Conservation (phyloP, 1,140 invertebrate genomes). For the Euwallacea fornicatus region DNA sequence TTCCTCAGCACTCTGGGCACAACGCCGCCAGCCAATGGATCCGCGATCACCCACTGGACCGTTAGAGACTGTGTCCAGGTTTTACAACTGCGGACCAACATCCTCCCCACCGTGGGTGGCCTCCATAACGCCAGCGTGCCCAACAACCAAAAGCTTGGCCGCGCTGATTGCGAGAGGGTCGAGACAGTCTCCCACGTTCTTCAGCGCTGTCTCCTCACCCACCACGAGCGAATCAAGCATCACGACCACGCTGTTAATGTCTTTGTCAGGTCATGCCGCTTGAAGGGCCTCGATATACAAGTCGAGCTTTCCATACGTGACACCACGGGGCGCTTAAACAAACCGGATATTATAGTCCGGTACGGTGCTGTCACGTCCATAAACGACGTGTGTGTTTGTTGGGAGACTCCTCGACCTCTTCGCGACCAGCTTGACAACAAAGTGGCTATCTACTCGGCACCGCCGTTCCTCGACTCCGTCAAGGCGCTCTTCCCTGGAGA, state of each 20-base stretch:
- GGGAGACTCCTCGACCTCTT: background rate
- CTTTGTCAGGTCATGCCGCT: constrained; percentile 2
- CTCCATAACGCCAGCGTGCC: constrained; percentile 9
- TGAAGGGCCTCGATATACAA: constrained; percentile 9
- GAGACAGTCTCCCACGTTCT: constrained; percentile 36
- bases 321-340: background rate
- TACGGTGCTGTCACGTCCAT: background rate
- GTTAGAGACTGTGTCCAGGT: constrained; percentile 21
- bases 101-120: constrained; percentile 24
- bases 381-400: background rate
- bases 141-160: background rate
- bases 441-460: background rate
- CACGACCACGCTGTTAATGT: constrained; percentile 34
- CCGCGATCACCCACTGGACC: constrained; percentile 19
- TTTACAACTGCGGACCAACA: constrained; percentile 26
- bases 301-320: constrained; percentile 24
- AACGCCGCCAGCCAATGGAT: too few species aligned
- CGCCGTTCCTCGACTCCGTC: background rate
- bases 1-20: too few species aligned
- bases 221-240: constrained; percentile 20
- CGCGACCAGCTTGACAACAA: background rate
- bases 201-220: constrained; percentile 17
- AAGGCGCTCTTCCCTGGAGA: background rate
- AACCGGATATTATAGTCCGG: too few species aligned
- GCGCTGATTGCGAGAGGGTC: constrained; percentile 21